These are phyloP conservation scores for Lasius platythorax DNA, from an alignment of 2,888 invertebrate species.

Conservation along the genomic window DNA sequence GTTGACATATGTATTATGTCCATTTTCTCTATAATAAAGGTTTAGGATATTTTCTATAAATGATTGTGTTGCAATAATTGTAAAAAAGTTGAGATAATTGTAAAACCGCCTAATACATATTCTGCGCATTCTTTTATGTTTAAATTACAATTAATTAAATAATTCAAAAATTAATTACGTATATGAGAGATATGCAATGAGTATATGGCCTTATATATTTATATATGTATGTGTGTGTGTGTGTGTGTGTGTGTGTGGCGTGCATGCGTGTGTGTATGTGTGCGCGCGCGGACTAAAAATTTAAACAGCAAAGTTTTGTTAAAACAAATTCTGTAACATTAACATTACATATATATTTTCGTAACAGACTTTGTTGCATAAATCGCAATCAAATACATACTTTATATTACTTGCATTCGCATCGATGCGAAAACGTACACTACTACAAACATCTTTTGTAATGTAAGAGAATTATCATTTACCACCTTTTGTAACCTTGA, in stretches of 20 bases:
- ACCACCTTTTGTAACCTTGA: no score
- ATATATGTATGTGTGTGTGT: not conserved
- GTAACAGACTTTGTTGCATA: not conserved
- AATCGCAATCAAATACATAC: not conserved
- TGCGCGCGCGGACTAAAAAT: not conserved
- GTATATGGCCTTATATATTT: not conserved
- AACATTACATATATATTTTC: not conserved
- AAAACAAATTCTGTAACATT: not conserved
- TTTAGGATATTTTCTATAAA: slow-evolving; percentile 83
- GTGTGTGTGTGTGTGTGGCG: no score
- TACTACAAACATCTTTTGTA: no score
- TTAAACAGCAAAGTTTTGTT: not conserved
- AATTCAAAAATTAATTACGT: not conserved
- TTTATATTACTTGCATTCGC: no score
- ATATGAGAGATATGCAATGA: not conserved
- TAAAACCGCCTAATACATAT: not conserved
- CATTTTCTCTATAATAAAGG: slow-evolving; percentile 82
- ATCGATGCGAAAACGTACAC: no score
- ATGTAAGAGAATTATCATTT: no score
- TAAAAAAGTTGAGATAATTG: not conserved
- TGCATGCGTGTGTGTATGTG: no score
- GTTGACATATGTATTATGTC: slow-evolving; percentile 81
- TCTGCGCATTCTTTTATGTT: not conserved
- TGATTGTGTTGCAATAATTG: slow-evolving; percentile 37
- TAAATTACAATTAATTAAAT: slow-evolving; percentile 8